A percentile compares a stretch with the other conserved stretches of the same genome.
Evolutionary conservation across 2,888 invertebrate species (phyloP).

Genomic region (Masnerella sp.): DNA sequence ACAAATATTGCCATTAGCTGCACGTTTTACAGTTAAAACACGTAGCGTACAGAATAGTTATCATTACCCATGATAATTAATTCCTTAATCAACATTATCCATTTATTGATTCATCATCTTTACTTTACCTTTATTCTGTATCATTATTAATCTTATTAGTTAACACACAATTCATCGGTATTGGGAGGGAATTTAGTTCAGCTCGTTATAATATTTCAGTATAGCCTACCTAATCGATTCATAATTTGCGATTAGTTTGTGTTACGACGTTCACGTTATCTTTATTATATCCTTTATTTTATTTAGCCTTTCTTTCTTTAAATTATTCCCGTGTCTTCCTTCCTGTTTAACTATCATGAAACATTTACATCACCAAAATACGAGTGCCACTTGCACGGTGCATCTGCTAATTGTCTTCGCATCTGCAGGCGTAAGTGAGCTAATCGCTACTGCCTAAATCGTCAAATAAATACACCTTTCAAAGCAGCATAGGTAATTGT

Average conservation of each 20-base stretch:
- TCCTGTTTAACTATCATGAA: slow-evolving; percentile 53
- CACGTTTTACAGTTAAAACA: slow-evolving; percentile 71
- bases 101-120: slow-evolving; percentile 58
- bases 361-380: slow-evolving; percentile 61
- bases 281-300: slow-evolving; percentile 45
- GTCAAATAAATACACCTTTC: slow-evolving; percentile 48
- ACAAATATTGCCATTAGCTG: slow-evolving; percentile 66
- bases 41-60: slow-evolving; percentile 72
- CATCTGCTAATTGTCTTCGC: slow-evolving; percentile 52
- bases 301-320: slow-evolving; percentile 16
- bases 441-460: slow-evolving; percentile 58
- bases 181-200: slow-evolving; percentile 75
- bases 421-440: slow-evolving; percentile 53
- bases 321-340: slow-evolving; percentile 25
- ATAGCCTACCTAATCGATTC: slow-evolving; percentile 70
- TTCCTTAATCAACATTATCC: slow-evolving; percentile 72
- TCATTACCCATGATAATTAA: slow-evolving; percentile 73
- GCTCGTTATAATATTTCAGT: slow-evolving; percentile 66
- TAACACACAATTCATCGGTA: slow-evolving; percentile 75
- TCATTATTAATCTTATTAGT: slow-evolving; percentile 74
- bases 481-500: slow-evolving; percentile 24
- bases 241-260: slow-evolving; percentile 66
- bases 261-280: slow-evolving; percentile 64
- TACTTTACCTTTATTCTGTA: slow-evolving; percentile 62
- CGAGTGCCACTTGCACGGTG: slow-evolving; percentile 62